Evolutionary conservation across 1,140 invertebrate species (phyloP).

Genomic region (Euglossa dilemma): DNA sequence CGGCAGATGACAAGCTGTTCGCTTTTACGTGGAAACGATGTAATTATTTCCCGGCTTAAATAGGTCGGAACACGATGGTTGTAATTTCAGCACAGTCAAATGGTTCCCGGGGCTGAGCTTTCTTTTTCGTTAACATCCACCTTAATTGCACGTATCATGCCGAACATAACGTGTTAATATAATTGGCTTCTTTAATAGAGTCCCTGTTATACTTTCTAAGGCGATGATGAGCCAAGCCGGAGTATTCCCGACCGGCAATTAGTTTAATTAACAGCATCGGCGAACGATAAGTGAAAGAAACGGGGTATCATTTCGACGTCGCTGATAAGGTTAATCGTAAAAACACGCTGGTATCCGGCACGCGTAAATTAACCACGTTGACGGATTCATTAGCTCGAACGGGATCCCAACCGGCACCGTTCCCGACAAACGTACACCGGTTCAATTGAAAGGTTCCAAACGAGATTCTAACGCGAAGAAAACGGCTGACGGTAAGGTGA

Average conservation of each 20-base stretch:
- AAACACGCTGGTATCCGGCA: slow-evolving; percentile 11
- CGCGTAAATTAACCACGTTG: slow-evolving; percentile 41
- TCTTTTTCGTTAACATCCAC: slow-evolving; percentile 1
- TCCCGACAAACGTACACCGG: slow-evolving; percentile 24
- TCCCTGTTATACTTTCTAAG: slow-evolving; percentile 54
- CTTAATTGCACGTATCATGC: slow-evolving; percentile 32
- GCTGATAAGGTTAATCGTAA: slow-evolving; percentile 54
- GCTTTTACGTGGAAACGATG: neutral
- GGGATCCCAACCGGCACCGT: slow-evolving; percentile 5
- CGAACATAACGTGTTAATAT: slow-evolving; percentile 50
- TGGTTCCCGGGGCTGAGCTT: neutral
- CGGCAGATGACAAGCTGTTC: slow-evolving; percentile 29
- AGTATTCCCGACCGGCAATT: slow-evolving; percentile 45
- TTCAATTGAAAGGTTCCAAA: slow-evolving; percentile 38
- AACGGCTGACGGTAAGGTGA: no score
- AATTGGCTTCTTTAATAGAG: slow-evolving; percentile 49
- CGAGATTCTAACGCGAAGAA: no score
- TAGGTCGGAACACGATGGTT: slow-evolving; percentile 15
- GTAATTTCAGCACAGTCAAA: slow-evolving; percentile 21
- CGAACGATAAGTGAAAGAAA: slow-evolving; percentile 42
- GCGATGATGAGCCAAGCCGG: slow-evolving; percentile 43
- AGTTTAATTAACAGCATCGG: slow-evolving; percentile 60
- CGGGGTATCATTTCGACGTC: slow-evolving; percentile 27
- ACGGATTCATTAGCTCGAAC: slow-evolving; percentile 54
- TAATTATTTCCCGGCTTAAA: slow-evolving; percentile 21